Percentiles rank a stretch among this genome's conserved stretches.
Conservation (phyloP, 2,888 invertebrate genomes). For the Sepiola atlantica region DNA sequence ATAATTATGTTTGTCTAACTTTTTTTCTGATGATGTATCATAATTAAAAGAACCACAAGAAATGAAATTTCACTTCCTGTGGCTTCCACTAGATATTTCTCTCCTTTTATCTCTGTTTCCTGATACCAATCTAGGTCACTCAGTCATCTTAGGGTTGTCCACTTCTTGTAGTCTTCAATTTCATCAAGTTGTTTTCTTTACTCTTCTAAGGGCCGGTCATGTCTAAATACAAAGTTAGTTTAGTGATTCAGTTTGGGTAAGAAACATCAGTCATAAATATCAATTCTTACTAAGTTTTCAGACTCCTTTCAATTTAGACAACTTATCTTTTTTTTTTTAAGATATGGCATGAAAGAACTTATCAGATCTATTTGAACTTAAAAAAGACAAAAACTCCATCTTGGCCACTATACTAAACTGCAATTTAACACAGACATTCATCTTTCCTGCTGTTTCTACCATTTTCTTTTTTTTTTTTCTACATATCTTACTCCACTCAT, state of each 20-base stretch:
- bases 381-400: too few relatives aligned
- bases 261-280: neutral
- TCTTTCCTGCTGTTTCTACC: too few relatives aligned
- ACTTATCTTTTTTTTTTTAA: too few relatives aligned
- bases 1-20: neutral
- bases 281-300: too few relatives aligned
- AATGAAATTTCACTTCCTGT: neutral
- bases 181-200: neutral
- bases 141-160: neutral
- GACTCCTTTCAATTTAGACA: too few relatives aligned
- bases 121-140: neutral
- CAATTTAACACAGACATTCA: too few relatives aligned
- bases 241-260: neutral
- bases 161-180: neutral
- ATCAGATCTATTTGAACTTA: too few relatives aligned
- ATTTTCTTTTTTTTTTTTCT: too few relatives aligned
- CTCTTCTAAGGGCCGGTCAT: neutral
- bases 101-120: neutral
- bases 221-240: neutral
- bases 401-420: too few relatives aligned
- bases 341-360: too few relatives aligned
- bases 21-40: neutral
- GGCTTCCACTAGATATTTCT: neutral
- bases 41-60: neutral
- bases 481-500: too few relatives aligned